Evolutionary conservation across 2,888 invertebrate species (phyloP).

Genomic region (Isotomurus palustris): DNA sequence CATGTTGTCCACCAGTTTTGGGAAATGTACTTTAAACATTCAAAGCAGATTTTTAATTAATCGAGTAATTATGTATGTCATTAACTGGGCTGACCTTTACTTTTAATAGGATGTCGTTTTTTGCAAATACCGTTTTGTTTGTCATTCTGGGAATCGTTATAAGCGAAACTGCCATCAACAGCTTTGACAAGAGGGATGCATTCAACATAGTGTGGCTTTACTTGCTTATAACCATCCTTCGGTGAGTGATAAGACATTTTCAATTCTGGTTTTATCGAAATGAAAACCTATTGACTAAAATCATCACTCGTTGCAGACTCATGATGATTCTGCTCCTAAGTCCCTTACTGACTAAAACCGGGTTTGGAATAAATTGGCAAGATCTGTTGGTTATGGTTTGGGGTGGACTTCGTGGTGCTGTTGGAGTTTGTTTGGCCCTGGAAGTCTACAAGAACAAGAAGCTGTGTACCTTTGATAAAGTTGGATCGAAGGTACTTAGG

Average conservation of each 20-base stretch:
- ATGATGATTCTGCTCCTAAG: slow-evolving; percentile 55
- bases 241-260: no score
- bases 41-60: neutral
- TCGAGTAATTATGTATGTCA: slow-evolving; percentile 46
- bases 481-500: slow-evolving; percentile 40
- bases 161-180: slow-evolving; percentile 54
- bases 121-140: slow-evolving; percentile 59
- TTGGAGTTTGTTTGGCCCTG: slow-evolving; percentile 58
- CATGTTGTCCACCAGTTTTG: slow-evolving; percentile 51
- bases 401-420: slow-evolving; percentile 59
- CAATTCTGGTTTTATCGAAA: no score
- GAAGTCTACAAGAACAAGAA: slow-evolving; percentile 55
- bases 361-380: slow-evolving; percentile 60
- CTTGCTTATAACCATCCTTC: no score
- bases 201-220: slow-evolving; percentile 54
- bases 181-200: slow-evolving; percentile 51
- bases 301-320: slow-evolving; percentile 52
- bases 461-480: slow-evolving; percentile 37
- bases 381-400: slow-evolving; percentile 59
- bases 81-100: no score
- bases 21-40: slow-evolving; percentile 1
- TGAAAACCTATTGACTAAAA: no score
- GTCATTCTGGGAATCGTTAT: slow-evolving; percentile 61
- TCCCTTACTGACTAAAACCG: slow-evolving; percentile 55
- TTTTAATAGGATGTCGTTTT: slow-evolving; percentile 51